Evolutionary conservation across 2,113 vertebrate genomes (phyloP).

Genomic region (Silurus glanis): DNA sequence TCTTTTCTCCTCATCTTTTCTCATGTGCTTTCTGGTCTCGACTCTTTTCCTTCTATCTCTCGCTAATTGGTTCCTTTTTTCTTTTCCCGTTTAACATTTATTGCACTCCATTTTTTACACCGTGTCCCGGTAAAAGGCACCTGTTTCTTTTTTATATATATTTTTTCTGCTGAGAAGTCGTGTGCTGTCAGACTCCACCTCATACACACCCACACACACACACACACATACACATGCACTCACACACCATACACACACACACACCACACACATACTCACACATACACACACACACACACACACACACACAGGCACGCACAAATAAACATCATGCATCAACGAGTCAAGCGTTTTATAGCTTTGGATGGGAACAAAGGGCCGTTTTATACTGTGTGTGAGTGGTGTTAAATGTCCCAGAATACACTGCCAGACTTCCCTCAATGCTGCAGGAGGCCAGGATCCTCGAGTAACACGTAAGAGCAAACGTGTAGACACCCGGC

Average conservation of each 20-base stretch:
- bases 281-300: constrained; percentile 13
- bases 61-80: constrained; percentile 30
- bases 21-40: constrained; percentile 22
- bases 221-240: neutral
- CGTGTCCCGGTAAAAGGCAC: constrained; percentile 34
- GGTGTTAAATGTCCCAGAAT: constrained; percentile 45
- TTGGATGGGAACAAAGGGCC: constrained; percentile 53
- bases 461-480: constrained; percentile 21
- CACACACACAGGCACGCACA: constrained; percentile 34
- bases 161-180: constrained; percentile 22
- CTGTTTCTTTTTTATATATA: constrained; percentile 34
- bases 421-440: constrained; percentile 49
- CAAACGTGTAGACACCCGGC: constrained; percentile 19
- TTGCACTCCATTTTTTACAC: constrained; percentile 30
- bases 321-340: constrained; percentile 55
- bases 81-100: neutral
- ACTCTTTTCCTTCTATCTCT: constrained; percentile 26
- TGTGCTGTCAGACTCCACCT: constrained; percentile 55
- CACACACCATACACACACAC: neutral
- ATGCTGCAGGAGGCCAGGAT: constrained; percentile 38
- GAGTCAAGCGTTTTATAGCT: constrained; percentile 55
- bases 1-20: too few species aligned
- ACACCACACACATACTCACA: too few species aligned
- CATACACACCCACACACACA: neutral
- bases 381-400: neutral